These are phyloP conservation scores for Pseudeuparius sepicola DNA, from an alignment of 2,888 invertebrate species.

Conservation along the genomic window DNA sequence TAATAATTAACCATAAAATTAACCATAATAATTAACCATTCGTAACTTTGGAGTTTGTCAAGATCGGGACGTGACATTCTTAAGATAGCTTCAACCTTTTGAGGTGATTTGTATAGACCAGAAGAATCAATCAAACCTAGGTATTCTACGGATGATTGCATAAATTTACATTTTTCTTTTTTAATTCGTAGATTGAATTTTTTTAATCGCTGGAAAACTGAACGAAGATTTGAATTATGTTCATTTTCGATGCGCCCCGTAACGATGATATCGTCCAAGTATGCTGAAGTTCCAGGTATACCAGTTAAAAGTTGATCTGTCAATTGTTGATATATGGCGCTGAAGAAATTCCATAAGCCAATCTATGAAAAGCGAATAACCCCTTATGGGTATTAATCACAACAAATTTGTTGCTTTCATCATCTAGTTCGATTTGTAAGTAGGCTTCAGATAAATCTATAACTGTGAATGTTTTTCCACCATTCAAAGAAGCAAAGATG, in stretches of 20 bases:
- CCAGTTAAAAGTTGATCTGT: slow-evolving; percentile 30
- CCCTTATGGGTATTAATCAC: slow-evolving; percentile 29
- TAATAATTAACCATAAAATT: no score
- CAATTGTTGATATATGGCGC: slow-evolving; percentile 30
- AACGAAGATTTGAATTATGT: slow-evolving; percentile 19
- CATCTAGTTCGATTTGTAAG: slow-evolving; percentile 27
- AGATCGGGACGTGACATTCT: slow-evolving; percentile 1
- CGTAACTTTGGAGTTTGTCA: neutral
- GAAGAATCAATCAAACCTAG: no score
- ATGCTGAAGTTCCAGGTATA: slow-evolving; percentile 25
- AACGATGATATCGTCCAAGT: slow-evolving; percentile 27
- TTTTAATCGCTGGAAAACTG: slow-evolving; percentile 21
- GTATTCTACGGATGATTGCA: no score
- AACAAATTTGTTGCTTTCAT: slow-evolving; percentile 25
- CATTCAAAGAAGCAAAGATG: neutral
- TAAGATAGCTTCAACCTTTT: no score
- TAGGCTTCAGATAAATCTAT: slow-evolving; percentile 24
- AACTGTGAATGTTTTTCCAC: slow-evolving; percentile 4
- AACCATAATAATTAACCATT: slow-evolving; percentile 4
- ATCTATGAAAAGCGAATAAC: slow-evolving; percentile 27
- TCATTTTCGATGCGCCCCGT: slow-evolving; percentile 21
- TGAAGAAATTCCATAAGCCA: slow-evolving; percentile 32
- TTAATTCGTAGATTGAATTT: slow-evolving; percentile 25
- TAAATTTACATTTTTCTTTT: slow-evolving; percentile 28
- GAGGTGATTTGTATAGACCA: no score